These are phyloP conservation scores for human (Homo sapiens) DNA, from an alignment of 2,113 vertebrate species.

Conservation along the genomic window GRCh38 chr7:126128501-126129000, in stretches of 20 bases:
- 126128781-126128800: not conserved
- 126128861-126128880: not conserved
- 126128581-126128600: not conserved
- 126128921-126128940: too few species aligned
- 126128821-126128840: not conserved
- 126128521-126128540: not conserved
- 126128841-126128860: not conserved
- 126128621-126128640: not conserved
- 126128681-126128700: not conserved
- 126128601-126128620: not conserved
- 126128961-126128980: too few species aligned
- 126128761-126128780: not conserved
- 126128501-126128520: not conserved
- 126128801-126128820: not conserved
- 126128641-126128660: not conserved
- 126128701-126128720: not conserved
- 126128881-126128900: too few species aligned
- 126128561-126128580: not conserved
- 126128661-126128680: not conserved
- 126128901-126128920: too few species aligned
- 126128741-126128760: not conserved
- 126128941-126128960: too few species aligned
- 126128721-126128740: not conserved
- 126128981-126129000: too few species aligned
- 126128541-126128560: not conserved